phyloP scores from a whole-genome alignment of 1,140 invertebrate species.

The Elymnias hypermnestra region DNA sequence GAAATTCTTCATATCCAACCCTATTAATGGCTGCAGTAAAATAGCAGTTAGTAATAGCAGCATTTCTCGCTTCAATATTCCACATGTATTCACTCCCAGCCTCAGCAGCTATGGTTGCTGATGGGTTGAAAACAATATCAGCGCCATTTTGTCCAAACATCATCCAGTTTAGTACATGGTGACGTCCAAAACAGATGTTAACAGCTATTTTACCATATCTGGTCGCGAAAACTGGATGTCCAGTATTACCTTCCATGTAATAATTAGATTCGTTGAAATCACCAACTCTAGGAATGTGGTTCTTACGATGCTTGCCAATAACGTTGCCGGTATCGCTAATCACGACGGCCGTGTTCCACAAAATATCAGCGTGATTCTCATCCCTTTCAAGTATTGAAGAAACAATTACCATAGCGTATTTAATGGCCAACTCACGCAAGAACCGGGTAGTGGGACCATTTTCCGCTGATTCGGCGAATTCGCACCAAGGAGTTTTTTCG shows the following conservation, averaged over 20 bases:
- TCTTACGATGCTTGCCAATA: conserved; percentile 97
- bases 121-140: conserved; percentile 99
- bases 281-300: conserved; percentile 98
- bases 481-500: conserved; percentile 97
- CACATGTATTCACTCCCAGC: conserved; percentile 94
- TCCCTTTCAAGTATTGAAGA: conserved; percentile 97
- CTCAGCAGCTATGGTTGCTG: conserved; percentile 87
- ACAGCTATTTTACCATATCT: conserved; percentile 92
- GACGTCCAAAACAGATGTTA: conserved; percentile 98
- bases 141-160: conserved; percentile 98
- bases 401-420: conserved; percentile 97
- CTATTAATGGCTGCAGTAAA: conserved; percentile 97
- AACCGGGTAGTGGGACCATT: conserved; percentile 92
- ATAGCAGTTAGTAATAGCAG: conserved; percentile 97
- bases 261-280: conserved; percentile 99
- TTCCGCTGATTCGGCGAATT: conserved; percentile 96
- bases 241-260: conserved; percentile 96
- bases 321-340: conserved; percentile 92
- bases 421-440: conserved; percentile 86
- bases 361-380: conserved; percentile 87
- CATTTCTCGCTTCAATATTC: conserved; percentile 96
- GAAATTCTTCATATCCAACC: conserved; percentile 90
- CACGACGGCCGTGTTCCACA: conserved; percentile 98
- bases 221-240: conserved; percentile 95
- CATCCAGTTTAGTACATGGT: conserved; percentile 98